Conservation (phyloP, 2,113 vertebrate species). For the Holacanthus passer region DNA sequence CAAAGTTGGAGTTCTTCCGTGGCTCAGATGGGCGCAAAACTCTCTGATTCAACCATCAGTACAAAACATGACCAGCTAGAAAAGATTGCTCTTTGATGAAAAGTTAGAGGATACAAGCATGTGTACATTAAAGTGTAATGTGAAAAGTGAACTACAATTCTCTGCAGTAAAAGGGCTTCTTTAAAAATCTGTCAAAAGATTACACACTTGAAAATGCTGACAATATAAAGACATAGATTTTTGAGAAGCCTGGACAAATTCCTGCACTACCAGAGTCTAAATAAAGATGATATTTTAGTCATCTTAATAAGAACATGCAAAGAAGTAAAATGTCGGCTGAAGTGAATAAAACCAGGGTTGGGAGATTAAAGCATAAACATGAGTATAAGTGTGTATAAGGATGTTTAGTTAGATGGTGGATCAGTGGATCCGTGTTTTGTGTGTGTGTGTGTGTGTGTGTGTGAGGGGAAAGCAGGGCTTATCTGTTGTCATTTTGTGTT, state of each 20-base stretch:
- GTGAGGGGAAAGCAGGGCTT: constrained; percentile 65
- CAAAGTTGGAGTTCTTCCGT: background rate
- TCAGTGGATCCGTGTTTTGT: constrained; percentile 52
- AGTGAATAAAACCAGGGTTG: constrained; percentile 34
- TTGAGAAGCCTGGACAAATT: background rate
- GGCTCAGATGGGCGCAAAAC: background rate
- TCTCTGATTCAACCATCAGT: background rate
- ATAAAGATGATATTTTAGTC: constrained; percentile 23
- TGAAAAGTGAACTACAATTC: background rate
- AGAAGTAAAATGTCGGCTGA: constrained; percentile 37
- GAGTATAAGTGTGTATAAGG: constrained; percentile 51
- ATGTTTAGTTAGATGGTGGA: constrained; percentile 61
- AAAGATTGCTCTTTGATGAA: background rate
- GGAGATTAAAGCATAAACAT: constrained; percentile 47
- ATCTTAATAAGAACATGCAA: background rate
- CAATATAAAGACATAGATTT: background rate
- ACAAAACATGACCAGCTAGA: background rate
- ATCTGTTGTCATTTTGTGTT: constrained; percentile 81
- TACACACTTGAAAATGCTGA: background rate
- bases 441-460: constrained; percentile 50
- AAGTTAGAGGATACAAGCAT: background rate
- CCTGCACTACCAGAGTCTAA: background rate
- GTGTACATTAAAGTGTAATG: background rate
- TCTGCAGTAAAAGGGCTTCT: background rate
- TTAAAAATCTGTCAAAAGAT: background rate